Evolutionary conservation across 2,888 invertebrate species (phyloP).

Genomic region (Gasteruption jaculator): DNA sequence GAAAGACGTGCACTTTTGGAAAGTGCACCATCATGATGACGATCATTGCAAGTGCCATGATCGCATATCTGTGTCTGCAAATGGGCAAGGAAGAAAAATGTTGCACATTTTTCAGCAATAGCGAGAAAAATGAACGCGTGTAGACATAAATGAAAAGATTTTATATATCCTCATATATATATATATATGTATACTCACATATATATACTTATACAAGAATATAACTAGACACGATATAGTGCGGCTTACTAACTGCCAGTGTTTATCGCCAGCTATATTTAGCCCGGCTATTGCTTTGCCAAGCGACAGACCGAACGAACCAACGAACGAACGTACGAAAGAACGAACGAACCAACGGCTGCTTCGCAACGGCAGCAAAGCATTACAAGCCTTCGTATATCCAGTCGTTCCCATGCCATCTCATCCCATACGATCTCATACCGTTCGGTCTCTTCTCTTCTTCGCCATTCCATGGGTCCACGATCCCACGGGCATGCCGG

Average conservation of each 20-base stretch:
- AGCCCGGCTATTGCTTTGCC: constrained; percentile 42
- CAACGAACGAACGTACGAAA: constrained; percentile 28
- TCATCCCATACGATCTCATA: not conserved
- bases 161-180: too few relatives aligned
- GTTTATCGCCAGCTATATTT: constrained; percentile 48
- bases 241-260: constrained; percentile 42
- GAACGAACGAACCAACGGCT: constrained; percentile 13
- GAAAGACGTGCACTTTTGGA: too few relatives aligned
- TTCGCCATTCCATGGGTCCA: not conserved
- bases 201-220: too few relatives aligned
- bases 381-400: not conserved
- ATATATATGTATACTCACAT: too few relatives aligned
- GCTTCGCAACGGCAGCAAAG: constrained; percentile 10
- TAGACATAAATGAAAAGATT: too few relatives aligned
- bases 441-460: not conserved
- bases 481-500: not conserved
- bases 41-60: too few relatives aligned
- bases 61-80: too few relatives aligned
- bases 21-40: too few relatives aligned
- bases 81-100: too few relatives aligned
- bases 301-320: constrained; percentile 31
- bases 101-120: too few relatives aligned
- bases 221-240: too few relatives aligned
- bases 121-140: too few relatives aligned
- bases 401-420: not conserved